These are phyloP conservation scores for Arctia plantaginis DNA, from an alignment of 2,888 invertebrate genomes.

Conservation along the genomic window DNA sequence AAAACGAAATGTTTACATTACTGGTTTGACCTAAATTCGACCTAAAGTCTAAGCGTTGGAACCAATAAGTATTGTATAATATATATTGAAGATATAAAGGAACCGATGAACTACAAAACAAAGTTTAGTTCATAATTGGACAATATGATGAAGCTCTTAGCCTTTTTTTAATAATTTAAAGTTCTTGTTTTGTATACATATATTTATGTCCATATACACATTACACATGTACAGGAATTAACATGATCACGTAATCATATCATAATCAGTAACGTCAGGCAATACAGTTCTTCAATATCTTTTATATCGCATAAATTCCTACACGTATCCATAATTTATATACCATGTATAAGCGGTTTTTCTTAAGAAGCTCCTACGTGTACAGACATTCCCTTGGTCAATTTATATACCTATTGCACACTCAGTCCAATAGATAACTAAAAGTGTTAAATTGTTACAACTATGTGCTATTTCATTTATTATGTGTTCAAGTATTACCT, in stretches of 20 bases:
- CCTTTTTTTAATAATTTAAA: too few species aligned
- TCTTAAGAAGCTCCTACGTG: too few species aligned
- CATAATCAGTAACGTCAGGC: background rate
- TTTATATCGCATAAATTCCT: background rate
- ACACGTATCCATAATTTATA: too few species aligned
- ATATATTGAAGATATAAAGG: too few species aligned
- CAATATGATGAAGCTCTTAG: background rate
- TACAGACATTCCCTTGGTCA: background rate
- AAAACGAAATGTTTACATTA: background rate
- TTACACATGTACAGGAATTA: too few species aligned
- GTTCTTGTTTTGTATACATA: too few species aligned
- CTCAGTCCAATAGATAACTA: background rate
- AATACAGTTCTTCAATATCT: background rate
- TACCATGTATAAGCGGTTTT: too few species aligned
- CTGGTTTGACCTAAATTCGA: background rate
- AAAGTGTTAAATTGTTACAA: background rate
- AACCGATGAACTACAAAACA: background rate
- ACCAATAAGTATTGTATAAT: background rate
- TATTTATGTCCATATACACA: too few species aligned
- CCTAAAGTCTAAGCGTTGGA: background rate
- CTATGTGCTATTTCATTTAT: background rate
- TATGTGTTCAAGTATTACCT: background rate
- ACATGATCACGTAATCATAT: too few species aligned
- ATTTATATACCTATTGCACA: background rate
- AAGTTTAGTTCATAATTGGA: background rate